Conservation (phyloP, 2,888 invertebrate genomes). For the Phyto melanocephala region DNA sequence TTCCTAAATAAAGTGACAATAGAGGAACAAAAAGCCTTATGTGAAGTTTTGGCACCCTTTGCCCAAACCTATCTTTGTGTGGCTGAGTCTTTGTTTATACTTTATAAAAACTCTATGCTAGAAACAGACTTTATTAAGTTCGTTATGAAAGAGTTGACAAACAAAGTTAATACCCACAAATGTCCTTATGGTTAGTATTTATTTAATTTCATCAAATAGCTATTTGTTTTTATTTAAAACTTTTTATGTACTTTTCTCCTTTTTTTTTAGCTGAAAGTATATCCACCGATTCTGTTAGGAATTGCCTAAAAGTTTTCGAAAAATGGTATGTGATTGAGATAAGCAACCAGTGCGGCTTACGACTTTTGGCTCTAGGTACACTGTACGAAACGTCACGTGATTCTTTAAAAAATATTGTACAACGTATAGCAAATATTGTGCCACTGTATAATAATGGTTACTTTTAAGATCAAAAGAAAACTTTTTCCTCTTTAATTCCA, state of each 20-base stretch:
- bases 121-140: conserved; percentile 85
- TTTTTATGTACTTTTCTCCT: no score
- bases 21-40: conserved; percentile 81
- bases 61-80: conserved; percentile 87
- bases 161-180: conserved; percentile 81
- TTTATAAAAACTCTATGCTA: conserved; percentile 80
- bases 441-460: conserved; percentile 71
- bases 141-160: conserved; percentile 84
- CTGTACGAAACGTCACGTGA: conserved; percentile 78
- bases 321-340: conserved; percentile 89
- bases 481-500: not conserved
- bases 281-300: conserved; percentile 91
- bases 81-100: conserved; percentile 80
- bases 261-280: conserved; percentile 92
- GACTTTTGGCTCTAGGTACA: conserved; percentile 79
- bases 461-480: conserved; percentile 45
- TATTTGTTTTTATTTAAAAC: no score
- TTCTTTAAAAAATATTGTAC: conserved; percentile 74
- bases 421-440: conserved; percentile 74
- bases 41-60: conserved; percentile 84
- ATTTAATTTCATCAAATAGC: no score
- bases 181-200: conserved; percentile 83
- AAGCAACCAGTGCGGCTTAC: conserved; percentile 77
- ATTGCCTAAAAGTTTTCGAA: conserved; percentile 89
- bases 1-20: conserved; percentile 72